Evolutionary conservation across 2,113 vertebrate species (phyloP), one percentile per base, ranked within the genome.

Genomic region (Bungarus multicinctus): DNA sequence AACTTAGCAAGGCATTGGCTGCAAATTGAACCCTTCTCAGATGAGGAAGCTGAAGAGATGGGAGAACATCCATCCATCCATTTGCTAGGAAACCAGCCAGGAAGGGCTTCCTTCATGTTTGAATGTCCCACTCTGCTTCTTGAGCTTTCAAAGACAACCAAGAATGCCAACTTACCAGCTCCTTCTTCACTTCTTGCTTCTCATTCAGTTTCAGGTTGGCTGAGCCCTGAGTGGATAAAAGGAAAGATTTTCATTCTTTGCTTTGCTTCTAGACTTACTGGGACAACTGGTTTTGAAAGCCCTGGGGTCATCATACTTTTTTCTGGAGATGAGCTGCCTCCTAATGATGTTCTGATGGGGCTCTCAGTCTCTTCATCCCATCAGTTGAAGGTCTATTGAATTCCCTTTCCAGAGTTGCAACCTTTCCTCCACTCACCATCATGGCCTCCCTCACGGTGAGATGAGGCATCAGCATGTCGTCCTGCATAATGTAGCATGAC

Each of bases 401-500:
- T 74, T n/a, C 69, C 69, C 16, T 81, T 39, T 39, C 69, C 69
- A 22, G 2, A 6, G 6, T 43, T 22, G 74, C 74, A 22, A 81
- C 18, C 7, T 43, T 20, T 39, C 74, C 74, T 27, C 22, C 54
- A 0, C 98, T 98, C 96, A 99, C 99, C 99, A 99, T 99, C 99
- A 99, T 99, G 93, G 99, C 99, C 94, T 99, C 99, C 92, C 98
- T 96, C 16, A 98, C 98, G 0, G 99, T 99, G 94, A 99, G 98
- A 95, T 99, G 98, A 0, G 99, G 99, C 97, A 99, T 97, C 69
- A 99, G 97, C 99, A 99, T 99, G 97, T 99, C 99, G 0, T 99
- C 99, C 97, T 99, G 99, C 99, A 99, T 99, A 97, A 99, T 99
- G 96, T 99, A 99, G 95, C 99, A 99, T 87, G 99, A 99, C 99